phyloP scores from a whole-genome alignment of 1,140 invertebrate genomes.

The Apis cerana region DNA sequence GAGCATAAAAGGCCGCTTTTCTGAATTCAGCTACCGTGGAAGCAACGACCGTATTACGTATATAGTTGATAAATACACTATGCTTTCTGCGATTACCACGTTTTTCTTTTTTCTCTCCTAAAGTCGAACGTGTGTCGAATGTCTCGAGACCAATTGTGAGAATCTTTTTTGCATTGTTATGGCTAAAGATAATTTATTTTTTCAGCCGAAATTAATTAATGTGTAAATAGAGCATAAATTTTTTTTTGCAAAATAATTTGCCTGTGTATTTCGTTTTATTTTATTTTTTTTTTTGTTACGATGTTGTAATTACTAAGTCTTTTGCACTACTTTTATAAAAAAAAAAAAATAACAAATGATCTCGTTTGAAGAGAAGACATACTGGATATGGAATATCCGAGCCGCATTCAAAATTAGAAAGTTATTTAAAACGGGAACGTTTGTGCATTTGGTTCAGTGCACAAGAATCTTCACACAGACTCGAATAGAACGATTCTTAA shows the following conservation, averaged over 20 bases:
- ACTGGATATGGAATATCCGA: background rate
- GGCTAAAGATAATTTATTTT: no score
- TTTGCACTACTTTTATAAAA: no score
- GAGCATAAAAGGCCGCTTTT: constrained; percentile 37
- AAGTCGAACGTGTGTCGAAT: no score
- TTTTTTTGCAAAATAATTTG: no score
- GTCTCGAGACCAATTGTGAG: no score
- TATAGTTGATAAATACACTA: constrained; percentile 7
- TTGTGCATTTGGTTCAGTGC: constrained; percentile 52
- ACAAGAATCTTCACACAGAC: constrained; percentile 37
- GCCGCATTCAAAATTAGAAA: constrained; percentile 48
- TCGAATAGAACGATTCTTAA: constrained; percentile 8
- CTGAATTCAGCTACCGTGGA: constrained; percentile 34
- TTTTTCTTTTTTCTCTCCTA: background rate
- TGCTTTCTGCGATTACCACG: background rate
- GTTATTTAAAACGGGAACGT: constrained; percentile 51
- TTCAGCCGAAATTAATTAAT: no score
- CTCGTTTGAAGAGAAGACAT: background rate
- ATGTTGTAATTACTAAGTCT: no score
- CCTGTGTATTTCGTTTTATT: no score
- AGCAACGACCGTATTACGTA: constrained; percentile 30
- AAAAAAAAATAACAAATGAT: no score
- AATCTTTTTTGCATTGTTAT: no score
- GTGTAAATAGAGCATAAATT: no score
- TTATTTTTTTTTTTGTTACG: no score